phyloP scores from a whole-genome alignment of 37 sponge, comb jelly and placozoan genomes.

The Mnemiopsis leidyi region DNA sequence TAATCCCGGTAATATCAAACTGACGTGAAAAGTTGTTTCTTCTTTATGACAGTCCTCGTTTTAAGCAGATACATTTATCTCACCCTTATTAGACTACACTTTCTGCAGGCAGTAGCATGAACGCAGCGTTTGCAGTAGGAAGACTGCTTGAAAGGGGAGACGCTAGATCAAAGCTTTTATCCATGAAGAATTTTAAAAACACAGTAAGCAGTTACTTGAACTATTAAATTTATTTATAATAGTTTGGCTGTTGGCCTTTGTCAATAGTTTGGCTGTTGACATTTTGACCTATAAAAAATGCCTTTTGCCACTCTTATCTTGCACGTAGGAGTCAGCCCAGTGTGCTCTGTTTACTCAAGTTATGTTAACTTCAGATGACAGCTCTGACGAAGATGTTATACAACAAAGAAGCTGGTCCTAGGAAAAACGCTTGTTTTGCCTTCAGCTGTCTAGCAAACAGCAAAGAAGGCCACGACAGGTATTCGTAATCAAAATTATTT shows the following conservation, averaged over 20 bases:
- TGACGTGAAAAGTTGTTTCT: not conserved
- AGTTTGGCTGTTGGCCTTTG: too few relatives aligned
- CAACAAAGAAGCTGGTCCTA: constrained; percentile 39
- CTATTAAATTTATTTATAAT: too few relatives aligned
- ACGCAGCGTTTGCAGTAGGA: constrained; percentile 65
- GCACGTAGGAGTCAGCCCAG: too few relatives aligned
- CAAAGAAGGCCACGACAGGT: constrained; percentile 62
- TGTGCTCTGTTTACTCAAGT: too few relatives aligned
- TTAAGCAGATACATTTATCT: too few relatives aligned
- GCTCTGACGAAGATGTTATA: constrained; percentile 61
- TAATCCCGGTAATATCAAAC: constrained; percentile 14
- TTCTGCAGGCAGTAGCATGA: constrained; percentile 65
- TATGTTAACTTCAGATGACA: constrained; percentile 29
- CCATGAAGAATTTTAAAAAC: constrained; percentile 51
- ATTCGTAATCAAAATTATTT: not conserved
- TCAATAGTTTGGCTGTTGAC: too few relatives aligned
- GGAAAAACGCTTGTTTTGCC: constrained; percentile 67
- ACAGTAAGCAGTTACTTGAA: constrained; percentile 55
- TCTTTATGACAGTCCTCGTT: too few relatives aligned
- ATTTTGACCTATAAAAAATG: too few relatives aligned
- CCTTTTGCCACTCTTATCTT: too few relatives aligned
- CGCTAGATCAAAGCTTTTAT: constrained; percentile 62
- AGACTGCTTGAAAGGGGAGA: constrained; percentile 47
- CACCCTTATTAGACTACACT: too few relatives aligned
- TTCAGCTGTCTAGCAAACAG: constrained; percentile 66